phyloP scores from a whole-genome alignment of 2,797 vertebrate genomes.

The Eulemur coronatus region DNA sequence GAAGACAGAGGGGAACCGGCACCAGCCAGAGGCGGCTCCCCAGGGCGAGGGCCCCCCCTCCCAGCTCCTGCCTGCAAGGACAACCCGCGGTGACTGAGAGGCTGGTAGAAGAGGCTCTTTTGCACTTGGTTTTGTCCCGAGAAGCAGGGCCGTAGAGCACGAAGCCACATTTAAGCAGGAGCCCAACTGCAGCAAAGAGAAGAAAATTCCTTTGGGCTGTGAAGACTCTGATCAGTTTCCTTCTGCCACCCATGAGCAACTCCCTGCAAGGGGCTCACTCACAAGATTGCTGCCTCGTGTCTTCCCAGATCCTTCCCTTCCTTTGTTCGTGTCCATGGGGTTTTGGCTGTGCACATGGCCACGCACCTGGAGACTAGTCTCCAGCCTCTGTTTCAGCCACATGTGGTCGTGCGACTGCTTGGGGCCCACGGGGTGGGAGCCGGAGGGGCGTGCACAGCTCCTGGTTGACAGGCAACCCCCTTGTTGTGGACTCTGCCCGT shows the following conservation, averaged over 20 bases:
- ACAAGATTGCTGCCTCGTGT: background rate
- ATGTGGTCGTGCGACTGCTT: fast-evolving
- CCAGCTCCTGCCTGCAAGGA: too few species aligned
- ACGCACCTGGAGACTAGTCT: too few species aligned
- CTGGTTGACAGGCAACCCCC: too few species aligned
- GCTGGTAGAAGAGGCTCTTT: background rate
- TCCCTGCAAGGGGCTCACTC: background rate
- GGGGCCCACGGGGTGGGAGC: background rate
- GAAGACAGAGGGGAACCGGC: fast-evolving
- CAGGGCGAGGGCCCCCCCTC: background rate
- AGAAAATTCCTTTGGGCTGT: background rate
- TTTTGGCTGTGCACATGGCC: background rate
- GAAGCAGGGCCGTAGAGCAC: background rate
- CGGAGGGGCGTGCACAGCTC: fast-evolving
- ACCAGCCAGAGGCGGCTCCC: background rate
- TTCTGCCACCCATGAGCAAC: fast-evolving
- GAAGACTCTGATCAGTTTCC: fast-evolving
- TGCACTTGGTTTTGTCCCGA: background rate
- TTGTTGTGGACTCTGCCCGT: fast-evolving
- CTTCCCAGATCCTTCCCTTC: background rate
- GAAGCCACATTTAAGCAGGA: background rate
- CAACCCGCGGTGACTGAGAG: fast-evolving
- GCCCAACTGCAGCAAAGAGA: background rate
- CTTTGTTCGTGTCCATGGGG: fast-evolving
- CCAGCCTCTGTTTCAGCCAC: background rate